phyloP scores from a whole-genome alignment of 2,113 vertebrate species.

The Pangasianodon gigas region DNA sequence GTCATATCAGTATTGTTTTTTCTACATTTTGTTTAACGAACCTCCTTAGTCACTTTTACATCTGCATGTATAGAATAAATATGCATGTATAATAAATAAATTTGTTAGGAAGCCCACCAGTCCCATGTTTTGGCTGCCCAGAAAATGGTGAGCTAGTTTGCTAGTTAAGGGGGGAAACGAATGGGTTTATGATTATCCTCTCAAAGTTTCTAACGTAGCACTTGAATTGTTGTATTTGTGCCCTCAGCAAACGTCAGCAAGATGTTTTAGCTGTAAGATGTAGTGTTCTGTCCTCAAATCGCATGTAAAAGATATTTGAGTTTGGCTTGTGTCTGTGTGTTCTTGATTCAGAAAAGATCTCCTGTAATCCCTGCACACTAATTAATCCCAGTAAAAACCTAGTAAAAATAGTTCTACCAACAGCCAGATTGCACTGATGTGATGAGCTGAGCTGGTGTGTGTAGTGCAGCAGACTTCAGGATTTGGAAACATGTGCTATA shows the following conservation, averaged over 20 bases:
- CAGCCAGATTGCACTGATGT: neutral
- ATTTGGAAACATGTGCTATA: neutral
- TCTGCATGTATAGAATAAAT: neutral
- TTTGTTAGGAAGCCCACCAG: neutral
- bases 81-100: neutral
- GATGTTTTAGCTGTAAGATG: neutral
- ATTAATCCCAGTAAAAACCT: neutral
- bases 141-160: neutral
- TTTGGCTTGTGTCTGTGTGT: neutral
- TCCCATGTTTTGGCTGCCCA: no score
- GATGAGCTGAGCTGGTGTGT: neutral
- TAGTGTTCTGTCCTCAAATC: neutral
- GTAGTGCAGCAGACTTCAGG: neutral
- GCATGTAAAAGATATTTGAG: neutral
- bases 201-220: neutral
- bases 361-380: neutral
- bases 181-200: neutral
- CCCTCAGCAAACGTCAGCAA: neutral
- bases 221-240: neutral
- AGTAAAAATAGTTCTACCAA: neutral
- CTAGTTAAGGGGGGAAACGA: neutral
- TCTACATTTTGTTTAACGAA: neutral
- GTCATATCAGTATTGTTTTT: neutral
- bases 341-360: neutral
- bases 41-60: neutral